These are phyloP conservation scores for Sericinus montela DNA, from an alignment of 2,888 invertebrate species.

Conservation along the genomic window DNA sequence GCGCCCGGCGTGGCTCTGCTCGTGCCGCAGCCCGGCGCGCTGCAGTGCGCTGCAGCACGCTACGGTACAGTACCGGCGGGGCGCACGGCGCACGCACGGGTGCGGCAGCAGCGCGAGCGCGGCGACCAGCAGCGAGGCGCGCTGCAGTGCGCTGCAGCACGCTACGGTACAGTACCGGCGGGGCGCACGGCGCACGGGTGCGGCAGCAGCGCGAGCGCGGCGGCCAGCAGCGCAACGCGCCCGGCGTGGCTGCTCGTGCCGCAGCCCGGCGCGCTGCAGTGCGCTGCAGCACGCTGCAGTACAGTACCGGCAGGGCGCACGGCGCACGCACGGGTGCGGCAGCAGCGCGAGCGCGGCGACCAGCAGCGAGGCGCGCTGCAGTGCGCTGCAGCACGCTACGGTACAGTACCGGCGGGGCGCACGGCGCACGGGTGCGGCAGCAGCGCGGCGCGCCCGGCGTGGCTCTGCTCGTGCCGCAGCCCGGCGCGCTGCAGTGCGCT, in stretches of 20 bases:
- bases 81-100: not conserved
- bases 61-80: not conserved
- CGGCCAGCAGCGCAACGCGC: not conserved
- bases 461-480: not conserved
- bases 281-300: too few relatives aligned
- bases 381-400: not conserved
- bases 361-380: not conserved
- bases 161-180: not conserved
- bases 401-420: not conserved
- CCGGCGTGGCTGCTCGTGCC: not conserved
- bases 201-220: slow-evolving; percentile 1
- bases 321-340: too few relatives aligned
- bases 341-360: not conserved
- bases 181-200: not conserved
- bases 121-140: not conserved
- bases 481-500: not conserved
- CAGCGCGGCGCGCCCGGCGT: not conserved
- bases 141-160: not conserved
- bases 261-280: too few relatives aligned
- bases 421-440: slow-evolving; percentile 4
- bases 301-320: too few relatives aligned
- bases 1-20: not conserved
- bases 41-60: not conserved
- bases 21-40: not conserved
- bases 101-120: slow-evolving; percentile 3